Percentiles rank a stretch among this genome's conserved stretches.
phyloP scores from a whole-genome alignment of 2,113 vertebrate species.

The Lontra canadensis region DNA sequence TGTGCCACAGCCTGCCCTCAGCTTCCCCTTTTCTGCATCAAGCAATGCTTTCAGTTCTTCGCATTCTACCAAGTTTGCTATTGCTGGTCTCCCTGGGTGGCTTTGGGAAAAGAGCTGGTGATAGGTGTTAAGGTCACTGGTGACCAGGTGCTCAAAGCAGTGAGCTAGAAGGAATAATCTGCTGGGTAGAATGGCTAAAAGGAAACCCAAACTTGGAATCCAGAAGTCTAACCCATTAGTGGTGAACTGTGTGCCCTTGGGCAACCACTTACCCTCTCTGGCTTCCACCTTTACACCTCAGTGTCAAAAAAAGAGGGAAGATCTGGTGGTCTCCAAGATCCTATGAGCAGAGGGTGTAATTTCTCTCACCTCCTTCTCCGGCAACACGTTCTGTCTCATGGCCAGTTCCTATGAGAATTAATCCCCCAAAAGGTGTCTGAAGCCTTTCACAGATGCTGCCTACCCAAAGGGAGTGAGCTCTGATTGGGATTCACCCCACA shows the following conservation, averaged over 20 bases:
- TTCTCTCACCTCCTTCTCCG: neutral
- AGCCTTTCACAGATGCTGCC: slow-evolving; percentile 19
- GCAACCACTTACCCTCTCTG: neutral
- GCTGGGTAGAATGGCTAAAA: neutral
- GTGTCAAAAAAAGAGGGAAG: neutral
- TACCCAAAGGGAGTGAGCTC: neutral
- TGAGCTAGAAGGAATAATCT: neutral
- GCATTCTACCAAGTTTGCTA: neutral
- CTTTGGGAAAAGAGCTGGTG: neutral
- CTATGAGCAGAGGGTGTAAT: neutral
- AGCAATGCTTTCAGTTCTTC: slow-evolving; percentile 5
- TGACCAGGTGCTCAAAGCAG: neutral
- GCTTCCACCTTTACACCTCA: slow-evolving; percentile 10
- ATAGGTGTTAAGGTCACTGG: neutral
- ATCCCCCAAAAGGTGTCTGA: neutral
- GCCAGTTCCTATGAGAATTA: neutral
- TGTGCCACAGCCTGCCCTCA: neutral
- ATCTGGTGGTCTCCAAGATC: neutral
- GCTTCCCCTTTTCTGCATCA: slow-evolving; percentile 36
- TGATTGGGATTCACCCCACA: slow-evolving; percentile 55
- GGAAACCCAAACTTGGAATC: neutral
- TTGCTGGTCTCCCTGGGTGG: neutral
- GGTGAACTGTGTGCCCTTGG: neutral
- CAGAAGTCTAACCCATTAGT: neutral
- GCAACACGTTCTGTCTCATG: neutral